Evolutionary conservation across 37 sponge, comb jelly and placozoan species (phyloP), one percentile per base, ranked within the genome.

Genomic region (Diacarnus erythraeanus): DNA sequence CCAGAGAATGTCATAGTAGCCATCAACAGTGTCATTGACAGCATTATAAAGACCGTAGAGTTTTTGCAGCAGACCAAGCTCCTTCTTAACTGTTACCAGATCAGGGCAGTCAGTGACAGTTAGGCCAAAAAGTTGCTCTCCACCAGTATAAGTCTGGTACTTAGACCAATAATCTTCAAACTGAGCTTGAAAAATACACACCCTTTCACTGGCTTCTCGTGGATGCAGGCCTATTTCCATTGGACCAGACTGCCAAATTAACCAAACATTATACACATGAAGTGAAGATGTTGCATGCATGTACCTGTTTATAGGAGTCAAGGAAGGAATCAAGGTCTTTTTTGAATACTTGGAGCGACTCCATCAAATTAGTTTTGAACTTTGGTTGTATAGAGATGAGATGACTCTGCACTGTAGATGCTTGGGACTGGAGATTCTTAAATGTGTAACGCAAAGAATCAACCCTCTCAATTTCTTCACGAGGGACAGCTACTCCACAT

Each of bases 1-100:
- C 99, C 99, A 98, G 37, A 85, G 83, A 25, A 98, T 82, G 40
- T 98, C 99, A 81, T 93, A 98, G 82, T 94, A 98, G 42, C 96
- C 84, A 59, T 95, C 89, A 30, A 98, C 72, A 23, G 90, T 89
- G 56, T 86, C 87, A 64, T 82, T 93, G 35, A 98, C 99, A 26
- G 81, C 84, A 78, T 92, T 95, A 64, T 93, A 98, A 54, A 98
- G 86, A 0, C 87, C 81, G 67, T 98, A 98, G 36, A 98, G 92
- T 79, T 98, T 98, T 90, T 98, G 99, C 31, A 93, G 84, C 17
- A 98, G 86, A 22, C 86, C 87, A 37, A 98, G 84, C 69, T 98
- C 96, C 76, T 79, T 95, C 40, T 84, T 77, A 0, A 83, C 79
- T 17, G 78, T 66, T 78, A 82, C 80, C 26, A 98, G 78, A 22